These are phyloP conservation scores for Lochmaea crataegi DNA, from an alignment of 2,888 invertebrate genomes.

Conservation along the genomic window DNA sequence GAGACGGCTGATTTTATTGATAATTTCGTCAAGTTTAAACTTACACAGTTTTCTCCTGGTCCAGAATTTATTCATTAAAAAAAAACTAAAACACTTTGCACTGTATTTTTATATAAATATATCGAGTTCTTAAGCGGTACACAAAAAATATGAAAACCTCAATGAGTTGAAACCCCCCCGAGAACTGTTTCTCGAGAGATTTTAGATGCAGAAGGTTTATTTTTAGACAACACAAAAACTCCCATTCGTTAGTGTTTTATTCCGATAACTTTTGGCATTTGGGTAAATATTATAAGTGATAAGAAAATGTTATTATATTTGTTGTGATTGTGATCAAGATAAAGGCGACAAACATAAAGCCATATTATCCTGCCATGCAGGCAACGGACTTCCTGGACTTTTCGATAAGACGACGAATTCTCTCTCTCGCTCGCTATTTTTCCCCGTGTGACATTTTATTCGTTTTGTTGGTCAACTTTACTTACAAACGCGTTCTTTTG, in stretches of 20 bases:
- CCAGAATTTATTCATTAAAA: constrained; percentile 22
- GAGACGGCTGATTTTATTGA: too few relatives aligned
- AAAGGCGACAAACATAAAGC: constrained; percentile 54
- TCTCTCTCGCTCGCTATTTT: constrained; percentile 18
- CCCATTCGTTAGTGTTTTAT: constrained; percentile 36
- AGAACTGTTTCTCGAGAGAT: background rate
- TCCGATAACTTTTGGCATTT: constrained; percentile 50
- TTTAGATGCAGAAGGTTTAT: background rate
- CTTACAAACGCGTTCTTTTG: background rate
- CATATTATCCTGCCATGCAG: constrained; percentile 58
- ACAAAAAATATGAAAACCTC: background rate
- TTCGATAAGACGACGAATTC: constrained; percentile 43
- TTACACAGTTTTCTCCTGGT: constrained; percentile 17
- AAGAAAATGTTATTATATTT: constrained; percentile 51
- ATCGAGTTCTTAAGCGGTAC: background rate
- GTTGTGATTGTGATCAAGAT: constrained; percentile 57
- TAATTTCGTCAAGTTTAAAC: too few relatives aligned
- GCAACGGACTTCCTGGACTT: constrained; percentile 58
- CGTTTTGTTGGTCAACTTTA: constrained; percentile 16
- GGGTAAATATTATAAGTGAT: constrained; percentile 51
- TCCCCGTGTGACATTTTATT: constrained; percentile 29
- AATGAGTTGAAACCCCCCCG: background rate
- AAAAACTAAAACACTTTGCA: background rate
- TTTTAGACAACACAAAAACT: constrained; percentile 4
- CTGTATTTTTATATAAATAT: background rate